Evolutionary conservation across 30 jellyfish, hydroid and myxozoan species (phyloP).

Genomic region (Phacellophora camtschatica): DNA sequence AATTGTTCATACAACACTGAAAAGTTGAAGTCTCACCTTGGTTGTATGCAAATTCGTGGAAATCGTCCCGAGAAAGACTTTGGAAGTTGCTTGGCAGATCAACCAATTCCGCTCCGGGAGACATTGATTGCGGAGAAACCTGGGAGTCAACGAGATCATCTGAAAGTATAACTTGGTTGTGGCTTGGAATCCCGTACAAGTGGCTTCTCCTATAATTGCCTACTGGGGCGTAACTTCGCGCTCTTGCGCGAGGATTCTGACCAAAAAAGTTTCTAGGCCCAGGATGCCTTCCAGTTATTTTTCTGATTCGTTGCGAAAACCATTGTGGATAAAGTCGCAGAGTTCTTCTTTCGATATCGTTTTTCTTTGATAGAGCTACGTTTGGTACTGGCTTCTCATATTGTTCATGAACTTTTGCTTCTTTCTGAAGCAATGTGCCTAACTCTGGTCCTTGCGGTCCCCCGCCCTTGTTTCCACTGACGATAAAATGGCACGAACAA

Average conservation of each 20-base stretch:
- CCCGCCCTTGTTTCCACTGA: neutral
- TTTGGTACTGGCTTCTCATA: neutral
- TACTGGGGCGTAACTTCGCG: constrained; percentile 1
- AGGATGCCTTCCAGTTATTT: constrained; percentile 56
- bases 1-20: neutral
- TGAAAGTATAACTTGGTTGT: constrained; percentile 2
- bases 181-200: constrained; percentile 18
- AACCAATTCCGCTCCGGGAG: constrained; percentile 50
- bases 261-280: constrained; percentile 24
- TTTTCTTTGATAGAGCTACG: neutral
- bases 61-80: constrained; percentile 30
- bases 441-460: constrained; percentile 15
- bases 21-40: constrained; percentile 8
- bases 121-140: constrained; percentile 22
- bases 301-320: constrained; percentile 74
- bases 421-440: neutral
- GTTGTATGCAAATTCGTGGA: constrained; percentile 11
- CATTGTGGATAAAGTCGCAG: constrained; percentile 75
- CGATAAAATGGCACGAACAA: neutral
- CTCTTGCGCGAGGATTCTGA: neutral
- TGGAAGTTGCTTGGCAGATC: constrained; percentile 51
- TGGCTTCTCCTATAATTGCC: constrained; percentile 38
- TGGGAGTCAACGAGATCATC: constrained; percentile 20
- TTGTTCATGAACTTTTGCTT: neutral
- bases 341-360: constrained; percentile 36